Evolutionary conservation across 2,113 vertebrate species (phyloP), one percentile per base, ranked within the genome.

Genomic region (Brachypodius melanocephalos): DNA sequence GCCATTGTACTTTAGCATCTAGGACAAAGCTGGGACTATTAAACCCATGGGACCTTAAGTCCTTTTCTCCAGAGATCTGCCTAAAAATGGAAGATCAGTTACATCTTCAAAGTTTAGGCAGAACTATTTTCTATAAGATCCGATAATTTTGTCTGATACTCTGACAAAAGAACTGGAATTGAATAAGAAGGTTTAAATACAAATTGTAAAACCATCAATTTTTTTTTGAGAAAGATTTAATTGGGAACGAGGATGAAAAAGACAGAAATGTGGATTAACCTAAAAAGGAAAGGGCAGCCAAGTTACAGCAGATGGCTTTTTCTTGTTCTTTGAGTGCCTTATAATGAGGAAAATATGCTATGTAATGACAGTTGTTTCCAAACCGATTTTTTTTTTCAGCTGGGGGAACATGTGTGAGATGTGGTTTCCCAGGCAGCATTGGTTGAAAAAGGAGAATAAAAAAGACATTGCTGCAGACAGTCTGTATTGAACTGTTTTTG

Each of bases 301-400:
- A 96, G 85, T 93, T 91, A 93, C 79, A 95, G 85, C 94, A 97
- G 94, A 96, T 96, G 91, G 59, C 71, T 95, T 91, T 95, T 96
- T 88, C 78, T 93, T 95, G 59, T 95, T 93, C 75, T 94, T 94
- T 77, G 93, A 96, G 91, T 96, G 88, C 67, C 59, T 90, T 83
- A 73, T 93, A 96, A 95, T 93, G 80, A 90, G 79, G 28, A 95
- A 96, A 96, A 95, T 79, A 95, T 93, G 87, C 88, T 94, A 77
- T 57, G 65, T 95, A 96, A 94, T 90, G 85, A 88, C 59, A 92
- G 74, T 95, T 85, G 55, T 86, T 96, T 94, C 74, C 89, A 92
- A 90, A 92, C 28, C 22, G 75, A 42, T 45, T 68, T 90, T 58
- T 46, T 71, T 48, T n/a, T 48, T 9, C 10, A 42, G 26, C 26